Conservation (phyloP, 2,113 vertebrate genomes). For the Limnothrissa miodon region DNA sequence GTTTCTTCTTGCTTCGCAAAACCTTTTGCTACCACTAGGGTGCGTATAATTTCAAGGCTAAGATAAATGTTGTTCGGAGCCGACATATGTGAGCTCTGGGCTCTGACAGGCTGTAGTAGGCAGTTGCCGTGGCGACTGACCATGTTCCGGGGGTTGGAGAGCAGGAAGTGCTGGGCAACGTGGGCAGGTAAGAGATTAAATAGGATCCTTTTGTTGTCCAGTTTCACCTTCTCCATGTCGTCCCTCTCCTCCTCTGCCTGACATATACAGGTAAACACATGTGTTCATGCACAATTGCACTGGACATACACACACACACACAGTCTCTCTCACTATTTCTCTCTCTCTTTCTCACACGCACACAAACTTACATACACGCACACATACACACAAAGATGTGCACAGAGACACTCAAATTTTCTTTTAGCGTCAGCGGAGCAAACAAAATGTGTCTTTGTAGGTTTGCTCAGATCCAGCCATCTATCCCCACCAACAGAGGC, state of each 20-base stretch:
- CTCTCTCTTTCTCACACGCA: no score
- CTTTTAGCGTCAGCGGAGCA: background rate
- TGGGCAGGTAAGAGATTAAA: slow-evolving; percentile 97
- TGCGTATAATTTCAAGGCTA: no score
- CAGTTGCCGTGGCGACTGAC: slow-evolving; percentile 67
- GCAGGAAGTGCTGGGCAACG: slow-evolving; percentile 96
- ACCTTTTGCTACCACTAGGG: no score
- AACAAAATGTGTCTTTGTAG: background rate
- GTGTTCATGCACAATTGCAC: background rate
- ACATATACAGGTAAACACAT: slow-evolving; percentile 30
- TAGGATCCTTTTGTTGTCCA: slow-evolving; percentile 97
- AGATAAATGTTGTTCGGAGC: background rate
- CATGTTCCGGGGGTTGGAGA: slow-evolving; percentile 98
- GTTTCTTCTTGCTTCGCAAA: no score
- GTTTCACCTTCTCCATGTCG: slow-evolving; percentile 96
- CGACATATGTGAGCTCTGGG: background rate
- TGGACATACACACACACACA: slow-evolving; percentile 13
- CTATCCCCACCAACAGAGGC: background rate
- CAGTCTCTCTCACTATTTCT: no score
- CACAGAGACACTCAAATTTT: background rate
- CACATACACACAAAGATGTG: background rate
- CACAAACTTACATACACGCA: slow-evolving; percentile 6
- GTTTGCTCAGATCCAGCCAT: background rate
- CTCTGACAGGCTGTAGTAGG: slow-evolving; percentile 10
- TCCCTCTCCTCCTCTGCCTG: slow-evolving; percentile 95